Conservation (phyloP, 2,797 vertebrate species). For the Mionectes olivaceus region DNA sequence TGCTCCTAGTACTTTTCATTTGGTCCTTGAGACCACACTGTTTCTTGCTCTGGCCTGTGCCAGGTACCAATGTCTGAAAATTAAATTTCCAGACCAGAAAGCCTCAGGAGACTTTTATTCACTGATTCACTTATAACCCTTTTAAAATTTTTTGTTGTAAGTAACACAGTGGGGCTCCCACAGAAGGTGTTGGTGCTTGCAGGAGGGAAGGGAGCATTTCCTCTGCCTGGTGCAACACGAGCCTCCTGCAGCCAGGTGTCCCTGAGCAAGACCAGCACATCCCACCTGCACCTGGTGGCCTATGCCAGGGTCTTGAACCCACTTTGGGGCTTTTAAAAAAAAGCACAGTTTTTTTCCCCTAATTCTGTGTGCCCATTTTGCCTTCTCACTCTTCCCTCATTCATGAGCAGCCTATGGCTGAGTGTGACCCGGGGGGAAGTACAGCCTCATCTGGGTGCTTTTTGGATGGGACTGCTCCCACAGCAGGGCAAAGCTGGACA, state of each 20-base stretch:
- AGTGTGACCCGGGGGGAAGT: too few relatives aligned
- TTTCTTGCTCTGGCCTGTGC: neutral
- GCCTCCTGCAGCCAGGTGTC: neutral
- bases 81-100: neutral
- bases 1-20: neutral
- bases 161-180: neutral
- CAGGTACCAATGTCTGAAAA: neutral
- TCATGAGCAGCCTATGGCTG: neutral
- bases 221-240: accelerated
- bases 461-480: neutral
- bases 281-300: too few relatives aligned
- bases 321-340: neutral
- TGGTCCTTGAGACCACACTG: accelerated
- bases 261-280: neutral
- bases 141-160: neutral
- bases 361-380: neutral
- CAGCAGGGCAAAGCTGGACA: neutral
- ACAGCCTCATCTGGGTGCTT: neutral
- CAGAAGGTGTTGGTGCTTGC: neutral
- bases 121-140: neutral
- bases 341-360: neutral
- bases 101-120: neutral
- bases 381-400: neutral
- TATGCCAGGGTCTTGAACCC: neutral
- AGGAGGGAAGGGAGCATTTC: neutral